These are phyloP conservation scores for Phanerotoma sp. DNA, from an alignment of 2,888 invertebrate species.

Conservation along the genomic window DNA sequence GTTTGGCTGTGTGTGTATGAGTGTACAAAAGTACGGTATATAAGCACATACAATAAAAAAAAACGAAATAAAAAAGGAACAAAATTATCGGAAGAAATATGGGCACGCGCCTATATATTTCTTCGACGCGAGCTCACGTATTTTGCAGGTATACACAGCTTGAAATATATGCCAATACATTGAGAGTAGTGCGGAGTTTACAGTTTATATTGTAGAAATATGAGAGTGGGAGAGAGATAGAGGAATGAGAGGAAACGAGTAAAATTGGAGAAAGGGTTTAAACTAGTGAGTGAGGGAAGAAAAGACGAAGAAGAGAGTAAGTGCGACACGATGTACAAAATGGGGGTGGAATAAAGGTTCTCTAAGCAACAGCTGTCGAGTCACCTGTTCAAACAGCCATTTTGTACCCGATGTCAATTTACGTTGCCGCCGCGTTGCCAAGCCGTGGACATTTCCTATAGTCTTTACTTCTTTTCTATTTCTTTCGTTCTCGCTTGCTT, in stretches of 20 bases:
- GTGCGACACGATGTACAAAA: constrained; percentile 13
- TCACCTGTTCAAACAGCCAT: constrained; percentile 55
- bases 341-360: constrained; percentile 44
- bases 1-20: too few species aligned
- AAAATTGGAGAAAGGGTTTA: background rate
- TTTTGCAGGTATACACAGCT: background rate
- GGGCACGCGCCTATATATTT: constrained; percentile 3
- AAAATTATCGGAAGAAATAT: background rate
- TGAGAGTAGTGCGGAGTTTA: background rate
- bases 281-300: background rate
- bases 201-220: background rate
- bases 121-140: background rate
- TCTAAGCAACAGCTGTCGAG: constrained; percentile 49
- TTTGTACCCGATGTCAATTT: constrained; percentile 41
- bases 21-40: background rate
- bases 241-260: background rate
- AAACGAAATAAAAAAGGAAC: too few species aligned
- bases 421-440: constrained; percentile 35
- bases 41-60: too few species aligned
- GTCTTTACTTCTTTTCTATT: constrained; percentile 16
- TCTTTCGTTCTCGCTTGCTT: too few species aligned
- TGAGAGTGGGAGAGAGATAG: constrained; percentile 3
- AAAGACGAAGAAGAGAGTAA: background rate
- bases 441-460: constrained; percentile 28
- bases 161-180: background rate